Conservation (phyloP, 2,113 vertebrate genomes). For the Carassius gibelio region DNA sequence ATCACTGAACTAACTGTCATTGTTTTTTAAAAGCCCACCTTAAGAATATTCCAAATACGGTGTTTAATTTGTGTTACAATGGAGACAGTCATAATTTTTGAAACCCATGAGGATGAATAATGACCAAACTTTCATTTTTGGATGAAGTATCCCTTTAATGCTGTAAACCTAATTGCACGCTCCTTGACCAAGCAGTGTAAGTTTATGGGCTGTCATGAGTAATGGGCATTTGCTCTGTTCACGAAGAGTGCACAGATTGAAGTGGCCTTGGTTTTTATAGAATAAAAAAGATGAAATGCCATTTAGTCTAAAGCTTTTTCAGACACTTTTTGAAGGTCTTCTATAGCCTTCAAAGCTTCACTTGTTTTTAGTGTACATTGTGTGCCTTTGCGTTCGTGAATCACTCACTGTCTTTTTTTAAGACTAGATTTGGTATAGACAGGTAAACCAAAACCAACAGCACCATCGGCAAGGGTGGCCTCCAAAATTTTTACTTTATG, state of each 20-base stretch:
- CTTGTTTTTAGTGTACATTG: background rate
- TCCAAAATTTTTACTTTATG: constrained; percentile 17
- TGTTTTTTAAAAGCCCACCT: background rate
- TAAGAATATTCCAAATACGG: background rate
- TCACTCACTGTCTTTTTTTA: background rate
- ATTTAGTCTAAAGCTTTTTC: constrained; percentile 3
- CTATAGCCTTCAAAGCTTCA: constrained; percentile 27
- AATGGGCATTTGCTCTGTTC: constrained; percentile 26
- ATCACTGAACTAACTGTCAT: background rate
- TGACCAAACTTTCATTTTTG: background rate
- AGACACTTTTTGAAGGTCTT: background rate
- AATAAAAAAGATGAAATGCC: constrained; percentile 25
- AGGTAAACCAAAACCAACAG: background rate
- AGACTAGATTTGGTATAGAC: constrained; percentile 7
- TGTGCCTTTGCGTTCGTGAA: constrained; percentile 31
- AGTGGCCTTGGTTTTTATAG: constrained; percentile 42
- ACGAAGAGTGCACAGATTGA: constrained; percentile 42
- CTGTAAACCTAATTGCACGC: constrained; percentile 42
- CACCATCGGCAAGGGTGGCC: constrained; percentile 18
- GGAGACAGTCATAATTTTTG: background rate
- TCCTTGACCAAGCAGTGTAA: constrained; percentile 50
- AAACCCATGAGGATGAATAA: background rate
- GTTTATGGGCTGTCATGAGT: constrained; percentile 52
- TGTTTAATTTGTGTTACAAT: background rate
- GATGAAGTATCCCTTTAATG: background rate